These are phyloP conservation scores for Trematomus loennbergii DNA, from an alignment of 2,113 vertebrate genomes.

Conservation along the genomic window DNA sequence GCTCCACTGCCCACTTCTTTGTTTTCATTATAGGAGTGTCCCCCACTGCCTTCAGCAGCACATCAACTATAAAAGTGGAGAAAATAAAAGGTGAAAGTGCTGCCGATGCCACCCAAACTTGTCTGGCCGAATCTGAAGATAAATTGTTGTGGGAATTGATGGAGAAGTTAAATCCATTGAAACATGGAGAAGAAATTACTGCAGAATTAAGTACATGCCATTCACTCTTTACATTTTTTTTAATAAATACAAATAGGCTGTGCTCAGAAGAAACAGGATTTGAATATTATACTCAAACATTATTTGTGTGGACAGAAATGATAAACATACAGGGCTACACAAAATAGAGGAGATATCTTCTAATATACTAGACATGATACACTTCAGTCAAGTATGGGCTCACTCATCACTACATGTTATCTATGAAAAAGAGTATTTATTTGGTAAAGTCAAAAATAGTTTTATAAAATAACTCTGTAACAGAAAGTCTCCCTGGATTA, in stretches of 20 bases:
- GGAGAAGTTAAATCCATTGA: not conserved
- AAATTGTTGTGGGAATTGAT: slow-evolving; percentile 20
- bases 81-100: slow-evolving; percentile 14
- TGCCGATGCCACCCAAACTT: not conserved
- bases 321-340: not conserved
- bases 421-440: too few species aligned
- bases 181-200: not conserved
- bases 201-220: not conserved
- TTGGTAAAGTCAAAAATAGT: not conserved
- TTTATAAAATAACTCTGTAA: not conserved
- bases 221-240: too few species aligned
- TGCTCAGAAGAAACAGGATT: not conserved
- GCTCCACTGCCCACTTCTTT: slow-evolving; percentile 96
- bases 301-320: not conserved
- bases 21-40: slow-evolving; percentile 98
- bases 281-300: not conserved
- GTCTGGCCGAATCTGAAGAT: slow-evolving; percentile 9
- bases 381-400: not conserved
- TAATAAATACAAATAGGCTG: too few species aligned
- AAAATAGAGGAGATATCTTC: not conserved
- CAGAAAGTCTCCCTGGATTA: not conserved
- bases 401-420: not conserved
- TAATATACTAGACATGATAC: not conserved
- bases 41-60: slow-evolving; percentile 95
- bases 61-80: slow-evolving; percentile 85